Base-by-base conservation (phyloP, 1,140 invertebrate genomes). In the Sycophaga agraensis region DNA sequence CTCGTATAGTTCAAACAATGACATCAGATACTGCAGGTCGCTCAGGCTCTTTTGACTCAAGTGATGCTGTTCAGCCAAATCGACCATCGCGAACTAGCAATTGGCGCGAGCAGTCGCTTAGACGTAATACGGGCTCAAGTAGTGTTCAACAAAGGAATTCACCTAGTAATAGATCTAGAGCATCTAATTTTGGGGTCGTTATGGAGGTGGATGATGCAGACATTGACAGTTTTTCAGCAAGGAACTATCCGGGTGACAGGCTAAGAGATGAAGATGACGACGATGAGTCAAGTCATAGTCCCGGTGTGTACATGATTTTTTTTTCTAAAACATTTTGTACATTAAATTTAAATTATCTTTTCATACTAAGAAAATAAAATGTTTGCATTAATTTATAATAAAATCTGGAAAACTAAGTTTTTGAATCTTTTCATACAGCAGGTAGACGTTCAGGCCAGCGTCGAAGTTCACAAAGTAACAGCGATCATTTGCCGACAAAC, bases 21-120 rank as follows among this genome's bases (percentile, higher is more conserved):
- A 48, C 50, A 2, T 58, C 67, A 0, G 63, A 66, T 12, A 62
- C 69, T 0, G 62, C 70, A 7, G 50, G 50, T 8, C 59, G 49
- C 4, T 48, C 67, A 9, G 71, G 66, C 26, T 68, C 70, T 0
- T 67, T 73, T 8, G 64, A 62, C n/a, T 66, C 68, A 2, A 69
- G 71, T 2, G 65, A 73, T 8, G 68, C 63, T 0, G 21, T 51
- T 0, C 68, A 70, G 9, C 64, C 68, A 2, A 50, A 67, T 5
- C 58, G 70, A 11, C 55, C 69, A 1, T 68, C 69, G 14, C 53
- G 71, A 35, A 64, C 62, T 3, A 66, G 61, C 28, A 71, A 66
- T 31, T 61, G 59, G 50, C 59, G 49, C 3, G 50, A 54, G 11
- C 60, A 63, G 7, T 48, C 50, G 4, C 22, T 17, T 8, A 57